Evolutionary conservation across 2,888 invertebrate genomes (phyloP).

Genomic region (Rhamphomyia laevipes): DNA sequence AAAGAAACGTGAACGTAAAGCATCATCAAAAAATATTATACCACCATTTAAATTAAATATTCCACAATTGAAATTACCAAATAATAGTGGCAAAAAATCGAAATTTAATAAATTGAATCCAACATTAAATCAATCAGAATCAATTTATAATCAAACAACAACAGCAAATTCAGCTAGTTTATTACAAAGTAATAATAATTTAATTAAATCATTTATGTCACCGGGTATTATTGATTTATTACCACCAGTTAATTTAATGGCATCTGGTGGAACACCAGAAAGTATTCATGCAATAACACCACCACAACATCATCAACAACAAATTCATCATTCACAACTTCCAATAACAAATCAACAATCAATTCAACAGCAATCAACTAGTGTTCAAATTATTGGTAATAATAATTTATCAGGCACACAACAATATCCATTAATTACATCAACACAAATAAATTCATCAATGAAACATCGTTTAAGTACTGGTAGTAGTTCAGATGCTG

Average conservation of each 20-base stretch:
- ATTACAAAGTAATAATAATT: neutral
- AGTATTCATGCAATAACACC: neutral
- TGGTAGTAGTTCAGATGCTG: constrained; percentile 41
- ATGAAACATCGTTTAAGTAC: constrained; percentile 22
- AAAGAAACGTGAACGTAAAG: constrained; percentile 51
- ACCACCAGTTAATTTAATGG: neutral
- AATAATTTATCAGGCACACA: neutral
- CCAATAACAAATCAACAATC: constrained; percentile 11
- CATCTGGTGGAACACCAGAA: no score
- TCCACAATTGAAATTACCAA: constrained; percentile 35
- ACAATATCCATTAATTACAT: neutral
- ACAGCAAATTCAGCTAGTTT: constrained; percentile 40
- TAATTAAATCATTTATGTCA: neutral
- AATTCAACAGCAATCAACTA: neutral
- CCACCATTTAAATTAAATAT: constrained; percentile 47
- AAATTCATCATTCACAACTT: neutral
- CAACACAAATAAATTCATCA: constrained; percentile 14
- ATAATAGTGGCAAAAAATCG: neutral
- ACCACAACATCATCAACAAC: neutral
- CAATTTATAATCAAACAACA: neutral
- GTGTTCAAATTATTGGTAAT: no score
- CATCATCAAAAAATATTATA: constrained; percentile 27
- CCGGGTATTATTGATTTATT: neutral
- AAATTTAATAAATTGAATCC: constrained; percentile 13
- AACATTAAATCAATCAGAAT: neutral